A percentile compares a stretch with the other conserved stretches of the same genome.
phyloP scores from a whole-genome alignment of 2,113 vertebrate species.

The Percina caprodes region DNA sequence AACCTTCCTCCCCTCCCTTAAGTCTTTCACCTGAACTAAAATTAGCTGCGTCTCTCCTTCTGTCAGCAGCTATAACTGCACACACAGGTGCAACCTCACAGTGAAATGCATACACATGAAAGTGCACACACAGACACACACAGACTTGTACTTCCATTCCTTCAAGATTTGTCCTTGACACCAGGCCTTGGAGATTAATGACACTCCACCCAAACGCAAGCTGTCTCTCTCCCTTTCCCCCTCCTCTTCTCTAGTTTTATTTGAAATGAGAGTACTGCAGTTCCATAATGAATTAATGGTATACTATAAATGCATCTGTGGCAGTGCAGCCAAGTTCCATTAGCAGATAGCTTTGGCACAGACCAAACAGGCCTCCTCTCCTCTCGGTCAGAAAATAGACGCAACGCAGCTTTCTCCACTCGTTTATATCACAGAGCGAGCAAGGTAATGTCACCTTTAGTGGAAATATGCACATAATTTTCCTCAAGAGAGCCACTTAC shows the following conservation, averaged over 20 bases:
- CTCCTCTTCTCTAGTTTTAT: slow-evolving; percentile 49
- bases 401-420: slow-evolving; percentile 33
- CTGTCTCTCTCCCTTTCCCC: slow-evolving; percentile 15
- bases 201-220: slow-evolving; percentile 42
- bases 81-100: slow-evolving; percentile 62
- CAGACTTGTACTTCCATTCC: slow-evolving; percentile 23
- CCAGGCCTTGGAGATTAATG: slow-evolving; percentile 60
- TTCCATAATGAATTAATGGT: slow-evolving; percentile 78
- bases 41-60: slow-evolving; percentile 65
- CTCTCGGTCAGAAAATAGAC: slow-evolving; percentile 45
- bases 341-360: slow-evolving; percentile 75
- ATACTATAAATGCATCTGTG: slow-evolving; percentile 68
- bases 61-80: slow-evolving; percentile 54
- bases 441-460: slow-evolving; percentile 79
- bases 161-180: slow-evolving; percentile 73
- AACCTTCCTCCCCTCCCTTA: slow-evolving; percentile 31
- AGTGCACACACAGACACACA: slow-evolving; percentile 2
- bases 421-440: slow-evolving; percentile 43
- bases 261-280: slow-evolving; percentile 63
- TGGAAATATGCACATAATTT: slow-evolving; percentile 81
- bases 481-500: slow-evolving; percentile 76
- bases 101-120: slow-evolving; percentile 36
- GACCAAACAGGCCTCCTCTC: slow-evolving; percentile 31
- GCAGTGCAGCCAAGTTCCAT: slow-evolving; percentile 70
- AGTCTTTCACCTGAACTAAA: slow-evolving; percentile 71